phyloP scores from a whole-genome alignment of 2,113 vertebrate species.

The Chaetops frenatus region DNA sequence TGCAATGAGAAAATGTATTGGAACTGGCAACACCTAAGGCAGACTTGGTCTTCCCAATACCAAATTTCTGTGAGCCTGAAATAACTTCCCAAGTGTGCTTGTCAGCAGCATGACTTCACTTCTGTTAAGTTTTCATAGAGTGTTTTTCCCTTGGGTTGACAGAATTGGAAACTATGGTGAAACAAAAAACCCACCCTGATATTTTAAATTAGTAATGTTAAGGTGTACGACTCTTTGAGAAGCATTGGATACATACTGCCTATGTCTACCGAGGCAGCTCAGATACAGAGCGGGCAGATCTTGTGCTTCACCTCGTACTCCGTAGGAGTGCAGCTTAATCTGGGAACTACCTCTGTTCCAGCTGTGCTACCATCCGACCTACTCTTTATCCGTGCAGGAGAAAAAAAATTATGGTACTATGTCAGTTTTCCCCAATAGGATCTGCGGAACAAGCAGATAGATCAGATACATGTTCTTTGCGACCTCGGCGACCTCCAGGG shows the following conservation, averaged over 20 bases:
- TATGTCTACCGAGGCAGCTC: background rate
- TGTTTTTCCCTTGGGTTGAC: background rate
- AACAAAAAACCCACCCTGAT: background rate
- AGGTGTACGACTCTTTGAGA: background rate
- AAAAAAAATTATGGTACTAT: accelerated
- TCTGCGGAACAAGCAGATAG: background rate
- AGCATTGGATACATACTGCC: background rate
- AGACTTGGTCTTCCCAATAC: background rate
- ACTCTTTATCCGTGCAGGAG: background rate
- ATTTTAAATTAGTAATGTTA: background rate
- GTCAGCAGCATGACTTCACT: background rate
- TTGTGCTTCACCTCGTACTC: background rate
- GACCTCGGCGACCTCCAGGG: background rate
- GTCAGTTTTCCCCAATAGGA: background rate
- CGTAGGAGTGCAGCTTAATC: background rate
- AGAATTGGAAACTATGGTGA: background rate
- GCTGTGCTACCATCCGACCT: background rate
- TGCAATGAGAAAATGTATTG: background rate
- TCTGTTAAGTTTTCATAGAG: background rate
- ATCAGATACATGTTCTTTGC: accelerated
- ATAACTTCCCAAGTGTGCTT: background rate
- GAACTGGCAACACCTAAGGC: background rate
- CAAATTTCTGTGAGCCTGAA: background rate
- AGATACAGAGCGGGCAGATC: background rate
- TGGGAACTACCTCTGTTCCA: background rate